Base-by-base conservation (phyloP, 2,797 vertebrate genomes). In the Channallabes apus region DNA sequence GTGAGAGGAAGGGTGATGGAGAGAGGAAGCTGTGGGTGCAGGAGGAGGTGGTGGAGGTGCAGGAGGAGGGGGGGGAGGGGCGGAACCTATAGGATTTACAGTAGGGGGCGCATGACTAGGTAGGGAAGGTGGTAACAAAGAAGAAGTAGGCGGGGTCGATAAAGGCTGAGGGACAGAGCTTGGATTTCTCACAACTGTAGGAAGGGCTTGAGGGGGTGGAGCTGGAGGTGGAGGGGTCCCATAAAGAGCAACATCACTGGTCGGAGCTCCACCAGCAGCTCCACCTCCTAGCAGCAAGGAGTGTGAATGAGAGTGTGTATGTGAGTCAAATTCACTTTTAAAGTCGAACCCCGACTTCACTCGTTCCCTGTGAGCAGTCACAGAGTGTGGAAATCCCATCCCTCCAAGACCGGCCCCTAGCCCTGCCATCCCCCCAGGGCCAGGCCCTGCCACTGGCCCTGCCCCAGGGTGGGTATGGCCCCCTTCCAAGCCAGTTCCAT, bases 301-400 rank as follows among this genome's bases (percentile, higher is more conserved):
- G 90, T 95, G 95, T 38, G 90, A 93, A 87, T 95, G 95, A 46
- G 90, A 92, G 84, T 95, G 94, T 38, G 93, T 90, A 86, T 91
- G 87, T 0, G 92, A 90, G 29, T 94, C 82, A 65, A 83, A 83
- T 64, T 98, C 97, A 3, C 97, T 97, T 93, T 99, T 99, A 90
- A 99, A 97, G 93, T 99, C 98, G 87, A 97, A 99, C 75, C 98
- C 98, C 0, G 95, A 96, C 90, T 99, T 99, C 87, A 98, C 93
- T 64, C 97, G 95, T 68, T 99, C 98, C 14, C 98, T 95, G 94
- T 97, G 91, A 92, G 96, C 92, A 0, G 94, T 92, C 86, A 95
- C 79, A 0, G 94, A 95, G 81, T 96, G 95, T 67, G 96, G 94
- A 93, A 97, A 95, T 92, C 97, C 95, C 0, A 92, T 83, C 89